A percentile compares a stretch with the other conserved stretches of the same genome.
Evolutionary conservation across 2,113 vertebrate species (phyloP).

Genomic region (Malurus alboscapulatus): DNA sequence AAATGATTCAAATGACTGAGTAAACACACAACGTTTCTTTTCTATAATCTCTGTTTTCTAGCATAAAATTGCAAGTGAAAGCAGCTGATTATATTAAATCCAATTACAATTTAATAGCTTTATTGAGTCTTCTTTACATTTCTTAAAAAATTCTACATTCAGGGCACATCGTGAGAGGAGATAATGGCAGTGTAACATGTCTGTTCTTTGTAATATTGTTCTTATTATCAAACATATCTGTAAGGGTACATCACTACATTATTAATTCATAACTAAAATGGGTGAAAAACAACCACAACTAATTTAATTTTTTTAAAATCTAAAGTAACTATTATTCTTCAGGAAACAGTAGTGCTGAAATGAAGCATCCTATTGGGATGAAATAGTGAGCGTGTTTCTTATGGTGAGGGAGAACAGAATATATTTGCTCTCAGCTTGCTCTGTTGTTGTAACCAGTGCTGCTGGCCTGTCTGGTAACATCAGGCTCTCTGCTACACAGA

Average conservation of each 20-base stretch:
- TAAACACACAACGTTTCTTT: neutral
- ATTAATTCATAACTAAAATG: neutral
- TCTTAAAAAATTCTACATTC: neutral
- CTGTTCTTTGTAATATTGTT: neutral
- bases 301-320: neutral
- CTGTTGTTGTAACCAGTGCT: neutral
- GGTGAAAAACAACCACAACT: neutral
- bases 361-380: neutral
- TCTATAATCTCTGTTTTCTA: neutral
- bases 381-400: neutral
- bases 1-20: neutral
- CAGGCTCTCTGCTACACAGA: neutral
- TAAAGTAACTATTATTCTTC: neutral
- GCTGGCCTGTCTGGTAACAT: neutral
- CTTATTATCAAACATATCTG: neutral
- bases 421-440: neutral
- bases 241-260: neutral
- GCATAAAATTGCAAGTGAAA: neutral
- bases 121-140: neutral
- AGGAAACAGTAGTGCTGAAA: neutral
- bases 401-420: neutral
- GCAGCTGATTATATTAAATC: neutral
- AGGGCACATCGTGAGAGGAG: neutral
- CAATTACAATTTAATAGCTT: conserved; percentile 1
- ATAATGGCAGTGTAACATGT: neutral